Conservation (phyloP, 2,797 vertebrate genomes). For the Crocidura indochinensis region DNA sequence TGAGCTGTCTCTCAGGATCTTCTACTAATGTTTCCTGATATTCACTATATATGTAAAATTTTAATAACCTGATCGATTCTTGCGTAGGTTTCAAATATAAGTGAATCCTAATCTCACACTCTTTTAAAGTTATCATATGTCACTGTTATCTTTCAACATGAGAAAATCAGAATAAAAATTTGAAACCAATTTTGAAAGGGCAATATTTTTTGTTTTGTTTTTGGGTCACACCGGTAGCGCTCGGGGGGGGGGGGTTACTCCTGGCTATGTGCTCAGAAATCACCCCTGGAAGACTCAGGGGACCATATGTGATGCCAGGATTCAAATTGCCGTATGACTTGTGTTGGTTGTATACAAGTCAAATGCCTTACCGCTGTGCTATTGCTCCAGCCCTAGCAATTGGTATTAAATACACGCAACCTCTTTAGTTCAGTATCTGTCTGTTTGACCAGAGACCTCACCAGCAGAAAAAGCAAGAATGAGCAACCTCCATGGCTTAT, state of each 20-base stretch:
- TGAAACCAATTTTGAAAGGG: slow-evolving; percentile 15
- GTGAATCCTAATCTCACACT: slow-evolving; percentile 12
- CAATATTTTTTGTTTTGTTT: too few species aligned
- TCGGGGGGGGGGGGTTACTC: too few species aligned
- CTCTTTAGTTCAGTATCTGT: neutral
- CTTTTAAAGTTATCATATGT: slow-evolving; percentile 49
- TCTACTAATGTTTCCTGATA: slow-evolving; percentile 54
- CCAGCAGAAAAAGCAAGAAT: too few species aligned
- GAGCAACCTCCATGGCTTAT: too few species aligned
- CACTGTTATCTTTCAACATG: neutral
- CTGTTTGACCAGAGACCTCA: slow-evolving; percentile 17
- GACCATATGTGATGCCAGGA: too few species aligned
- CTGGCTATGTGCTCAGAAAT: too few species aligned
- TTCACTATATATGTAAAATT: neutral
- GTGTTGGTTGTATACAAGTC: too few species aligned
- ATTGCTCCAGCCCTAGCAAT: too few species aligned
- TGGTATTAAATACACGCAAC: neutral
- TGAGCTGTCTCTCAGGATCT: slow-evolving; percentile 40
- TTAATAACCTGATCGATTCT: slow-evolving; percentile 2
- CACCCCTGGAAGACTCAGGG: too few species aligned
- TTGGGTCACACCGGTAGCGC: too few species aligned
- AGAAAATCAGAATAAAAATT: slow-evolving; percentile 11
- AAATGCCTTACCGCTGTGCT: too few species aligned
- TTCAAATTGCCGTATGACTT: too few species aligned
- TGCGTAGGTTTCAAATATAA: slow-evolving; percentile 3